Conservation (phyloP, 2,113 vertebrate species). For the Potamarius usumacintae region DNA sequence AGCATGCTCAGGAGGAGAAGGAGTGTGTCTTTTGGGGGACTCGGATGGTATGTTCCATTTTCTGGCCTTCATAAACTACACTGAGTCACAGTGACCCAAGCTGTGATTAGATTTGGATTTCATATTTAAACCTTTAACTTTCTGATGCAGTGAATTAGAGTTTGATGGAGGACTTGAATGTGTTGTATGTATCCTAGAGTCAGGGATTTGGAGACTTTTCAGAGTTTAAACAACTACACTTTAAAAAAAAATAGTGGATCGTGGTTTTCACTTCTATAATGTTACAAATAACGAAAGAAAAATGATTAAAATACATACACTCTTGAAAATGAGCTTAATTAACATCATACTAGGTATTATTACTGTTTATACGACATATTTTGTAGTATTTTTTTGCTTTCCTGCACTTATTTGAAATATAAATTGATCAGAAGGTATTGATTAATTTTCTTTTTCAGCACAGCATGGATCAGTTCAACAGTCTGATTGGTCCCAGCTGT, state of each 20-base stretch:
- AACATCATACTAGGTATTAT: too few species aligned
- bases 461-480: too few species aligned
- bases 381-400: too few species aligned
- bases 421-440: neutral
- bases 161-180: neutral
- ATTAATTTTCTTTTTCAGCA: neutral
- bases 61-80: slow-evolving; percentile 6
- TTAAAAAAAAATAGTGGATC: neutral
- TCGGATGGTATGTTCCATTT: slow-evolving; percentile 84
- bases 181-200: neutral
- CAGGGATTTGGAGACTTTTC: neutral
- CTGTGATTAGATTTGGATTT: neutral
- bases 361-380: too few species aligned
- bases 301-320: neutral
- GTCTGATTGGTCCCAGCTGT: too few species aligned
- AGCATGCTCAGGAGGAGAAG: slow-evolving; percentile 88
- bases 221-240: neutral
- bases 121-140: neutral
- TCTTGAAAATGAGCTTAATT: neutral
- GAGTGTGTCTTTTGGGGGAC: slow-evolving; percentile 93
- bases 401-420: too few species aligned
- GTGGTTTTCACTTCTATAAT: neutral
- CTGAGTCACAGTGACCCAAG: neutral
- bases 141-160: neutral
- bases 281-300: neutral